These are phyloP conservation scores for Peromyscus polionotus DNA, from an alignment of 2,113 vertebrate species.

Conservation along the genomic window DNA sequence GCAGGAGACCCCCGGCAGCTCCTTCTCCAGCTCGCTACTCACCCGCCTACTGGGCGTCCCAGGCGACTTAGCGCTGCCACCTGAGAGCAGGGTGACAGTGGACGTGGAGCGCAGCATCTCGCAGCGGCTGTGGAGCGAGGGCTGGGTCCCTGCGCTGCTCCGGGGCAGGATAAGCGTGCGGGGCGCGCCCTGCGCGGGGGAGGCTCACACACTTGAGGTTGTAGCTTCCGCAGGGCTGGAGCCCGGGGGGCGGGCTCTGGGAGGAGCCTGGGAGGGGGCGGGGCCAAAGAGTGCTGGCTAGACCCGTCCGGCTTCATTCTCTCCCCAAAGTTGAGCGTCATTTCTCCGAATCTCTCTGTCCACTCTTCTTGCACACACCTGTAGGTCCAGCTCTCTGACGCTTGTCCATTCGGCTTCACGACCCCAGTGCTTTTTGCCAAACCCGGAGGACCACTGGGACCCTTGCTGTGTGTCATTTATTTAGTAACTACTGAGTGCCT, in stretches of 20 bases:
- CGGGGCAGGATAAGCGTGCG: slow-evolving; percentile 15
- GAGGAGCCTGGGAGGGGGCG: not conserved
- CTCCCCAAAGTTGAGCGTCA: not conserved
- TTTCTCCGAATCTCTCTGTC: not conserved
- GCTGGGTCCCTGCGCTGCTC: not conserved
- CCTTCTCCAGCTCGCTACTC: slow-evolving; percentile 64
- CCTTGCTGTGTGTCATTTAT: not conserved
- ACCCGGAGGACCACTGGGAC: not conserved
- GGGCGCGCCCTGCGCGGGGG: slow-evolving; percentile 48
- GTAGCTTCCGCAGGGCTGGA: not conserved
- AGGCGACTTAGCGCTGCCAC: slow-evolving; percentile 75
- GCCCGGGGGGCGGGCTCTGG: not conserved
- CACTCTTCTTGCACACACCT: not conserved
- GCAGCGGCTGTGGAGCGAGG: not conserved
- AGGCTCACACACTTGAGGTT: fast-evolving
- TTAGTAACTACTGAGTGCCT: not conserved
- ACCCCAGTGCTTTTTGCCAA: not conserved
- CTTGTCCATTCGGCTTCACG: not conserved
- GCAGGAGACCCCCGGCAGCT: fast-evolving
- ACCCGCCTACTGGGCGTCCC: slow-evolving; percentile 82
- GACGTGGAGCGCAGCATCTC: slow-evolving; percentile 88
- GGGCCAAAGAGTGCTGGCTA: fast-evolving
- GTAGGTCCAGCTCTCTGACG: not conserved
- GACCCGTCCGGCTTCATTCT: slow-evolving; percentile 64
- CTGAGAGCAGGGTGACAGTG: slow-evolving; percentile 84